phyloP scores from a whole-genome alignment of 2,113 vertebrate species.

The Gila orcuttii region DNA sequence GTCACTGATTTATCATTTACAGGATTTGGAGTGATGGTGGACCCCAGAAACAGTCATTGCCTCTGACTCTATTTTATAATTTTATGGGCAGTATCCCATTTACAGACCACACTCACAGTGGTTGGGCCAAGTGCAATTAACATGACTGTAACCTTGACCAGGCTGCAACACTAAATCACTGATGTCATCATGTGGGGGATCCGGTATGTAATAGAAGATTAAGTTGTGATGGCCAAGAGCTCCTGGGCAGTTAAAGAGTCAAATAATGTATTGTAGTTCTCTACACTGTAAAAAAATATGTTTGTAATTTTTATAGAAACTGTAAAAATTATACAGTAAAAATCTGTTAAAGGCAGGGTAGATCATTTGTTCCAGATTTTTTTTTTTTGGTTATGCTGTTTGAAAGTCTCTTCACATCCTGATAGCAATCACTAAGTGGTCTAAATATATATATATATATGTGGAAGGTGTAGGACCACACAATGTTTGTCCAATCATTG shows the following conservation, averaged over 20 bases:
- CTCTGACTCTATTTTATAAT: constrained; percentile 24
- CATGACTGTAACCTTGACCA: constrained; percentile 51
- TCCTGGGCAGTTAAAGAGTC: not conserved
- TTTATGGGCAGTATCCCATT: constrained; percentile 34
- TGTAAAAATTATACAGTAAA: not conserved
- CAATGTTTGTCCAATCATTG: no score
- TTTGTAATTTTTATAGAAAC: not conserved
- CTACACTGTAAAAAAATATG: not conserved
- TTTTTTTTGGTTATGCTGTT: no score
- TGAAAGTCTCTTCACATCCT: no score
- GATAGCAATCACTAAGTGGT: no score
- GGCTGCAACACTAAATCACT: constrained; percentile 40
- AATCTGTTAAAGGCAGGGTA: not conserved
- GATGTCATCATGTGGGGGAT: constrained; percentile 31
- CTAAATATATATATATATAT: no score
- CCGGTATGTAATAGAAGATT: constrained; percentile 21
- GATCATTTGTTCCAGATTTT: no score
- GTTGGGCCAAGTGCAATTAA: constrained; percentile 35
- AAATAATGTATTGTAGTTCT: constrained; percentile 14
- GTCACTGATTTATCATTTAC: constrained; percentile 42
- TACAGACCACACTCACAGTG: constrained; percentile 31
- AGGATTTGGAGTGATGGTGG: constrained; percentile 19
- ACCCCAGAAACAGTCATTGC: constrained; percentile 9
- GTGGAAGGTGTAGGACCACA: no score
- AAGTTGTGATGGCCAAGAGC: not conserved